Evolutionary conservation across 30 jellyfish, hydroid and myxozoan genomes (phyloP).

Genomic region (Aurelia coerulea): DNA sequence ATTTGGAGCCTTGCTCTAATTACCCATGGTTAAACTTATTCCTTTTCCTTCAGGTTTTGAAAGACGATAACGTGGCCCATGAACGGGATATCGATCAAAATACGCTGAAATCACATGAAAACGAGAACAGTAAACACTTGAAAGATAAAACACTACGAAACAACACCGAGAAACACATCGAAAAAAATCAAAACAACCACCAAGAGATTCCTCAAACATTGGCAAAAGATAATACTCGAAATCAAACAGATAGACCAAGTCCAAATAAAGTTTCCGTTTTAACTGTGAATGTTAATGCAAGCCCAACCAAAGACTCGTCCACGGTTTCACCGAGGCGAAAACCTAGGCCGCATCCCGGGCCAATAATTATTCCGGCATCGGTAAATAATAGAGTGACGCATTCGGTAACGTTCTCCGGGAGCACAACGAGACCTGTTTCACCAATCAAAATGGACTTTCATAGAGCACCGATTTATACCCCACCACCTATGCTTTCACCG

Average conservation of each 20-base stretch:
- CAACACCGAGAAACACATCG: not conserved
- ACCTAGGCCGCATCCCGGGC: slow-evolving; percentile 94
- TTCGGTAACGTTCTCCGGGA: slow-evolving; percentile 70
- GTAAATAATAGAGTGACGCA: slow-evolving; percentile 82
- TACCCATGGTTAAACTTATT: not conserved
- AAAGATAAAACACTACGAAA: not conserved
- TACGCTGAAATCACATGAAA: not conserved
- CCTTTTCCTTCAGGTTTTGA: slow-evolving; percentile 20
- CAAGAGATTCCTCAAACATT: not conserved
- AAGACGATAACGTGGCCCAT: slow-evolving; percentile 20
- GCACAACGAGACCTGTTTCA: slow-evolving; percentile 64
- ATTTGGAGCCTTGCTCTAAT: too few relatives aligned
- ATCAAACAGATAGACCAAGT: not conserved
- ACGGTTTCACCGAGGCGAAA: slow-evolving; percentile 87
- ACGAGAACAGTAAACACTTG: not conserved
- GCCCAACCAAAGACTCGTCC: slow-evolving; percentile 25
- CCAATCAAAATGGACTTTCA: slow-evolving; percentile 60
- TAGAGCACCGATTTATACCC: slow-evolving; percentile 87
- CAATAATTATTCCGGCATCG: slow-evolving; percentile 95
- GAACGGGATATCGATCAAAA: slow-evolving; percentile 13
- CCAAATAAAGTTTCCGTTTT: slow-evolving; percentile 41
- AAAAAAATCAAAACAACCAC: not conserved
- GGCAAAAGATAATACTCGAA: not conserved
- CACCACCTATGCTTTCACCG: slow-evolving; percentile 99
- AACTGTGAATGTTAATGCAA: slow-evolving; percentile 27